Evolutionary conservation across 2,888 invertebrate genomes (phyloP), one percentile per base, ranked within the genome.

Genomic region (Diarsia rubi): DNA sequence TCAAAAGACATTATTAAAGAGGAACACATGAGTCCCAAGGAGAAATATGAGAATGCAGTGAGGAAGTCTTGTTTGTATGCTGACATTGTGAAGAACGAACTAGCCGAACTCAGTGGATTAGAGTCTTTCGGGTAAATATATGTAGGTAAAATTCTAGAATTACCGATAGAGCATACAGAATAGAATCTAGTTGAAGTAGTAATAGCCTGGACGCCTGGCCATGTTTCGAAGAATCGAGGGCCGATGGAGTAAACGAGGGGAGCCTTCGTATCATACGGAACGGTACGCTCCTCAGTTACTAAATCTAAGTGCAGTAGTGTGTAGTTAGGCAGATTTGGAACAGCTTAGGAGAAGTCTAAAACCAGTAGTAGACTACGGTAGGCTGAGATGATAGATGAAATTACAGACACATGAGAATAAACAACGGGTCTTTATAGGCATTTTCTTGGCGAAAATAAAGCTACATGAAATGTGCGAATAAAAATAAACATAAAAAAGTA

Each of bases 1-100:
- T 92, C 98, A 21, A 92, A 95, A 86, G 98, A 98, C 83, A 93
- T 93, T 52, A 91, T 97, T 14, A 98, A 98, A 4, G 96, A 97
- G 37, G 98, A 98, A 83, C 98, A 98, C 91, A 94, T 98, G 85
- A 98, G 98, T 69, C 98, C 98, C 84, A 98, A 98, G 88, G 98
- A 98, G 88, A 97, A 97, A 81, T 98, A 98, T 90, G 98, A 98
- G 90, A 97, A 98, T 89, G 97, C 98, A 21, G 92, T 98, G 49
- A 97, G 97, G 64, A 98, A 98, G 91, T 97, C 98, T 0, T 97
- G 97, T 76, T 86, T 98, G 47, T 97, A 98, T 82, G 93, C 97
- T n/a, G 97, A 98, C 89, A 96, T 98, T 12, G 97, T 97, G 42
- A 97, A 97, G 72, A 94, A 98, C 57, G 97, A 97, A 86, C 91